phyloP scores from a whole-genome alignment of 2,113 vertebrate species.

The Apteryx mantelli region DNA sequence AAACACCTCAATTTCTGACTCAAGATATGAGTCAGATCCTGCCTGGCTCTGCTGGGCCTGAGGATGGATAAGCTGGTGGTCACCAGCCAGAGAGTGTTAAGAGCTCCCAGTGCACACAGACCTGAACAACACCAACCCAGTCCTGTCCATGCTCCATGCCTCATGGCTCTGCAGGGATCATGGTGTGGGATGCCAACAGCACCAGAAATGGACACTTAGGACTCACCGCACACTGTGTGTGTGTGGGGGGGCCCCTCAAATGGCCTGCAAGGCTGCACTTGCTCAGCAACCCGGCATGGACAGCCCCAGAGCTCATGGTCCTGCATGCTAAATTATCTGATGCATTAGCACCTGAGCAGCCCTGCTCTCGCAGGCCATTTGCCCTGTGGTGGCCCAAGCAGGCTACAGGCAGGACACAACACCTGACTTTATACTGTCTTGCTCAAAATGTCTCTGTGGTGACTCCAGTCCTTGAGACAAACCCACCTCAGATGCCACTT shows the following conservation, averaged over 20 bases:
- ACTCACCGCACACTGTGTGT: neutral
- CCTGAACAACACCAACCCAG: fast-evolving
- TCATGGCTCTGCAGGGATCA: fast-evolving
- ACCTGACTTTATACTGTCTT: neutral
- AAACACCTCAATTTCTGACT: neutral
- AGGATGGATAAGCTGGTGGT: neutral
- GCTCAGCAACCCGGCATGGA: too few species aligned
- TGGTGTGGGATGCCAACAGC: neutral
- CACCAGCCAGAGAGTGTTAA: fast-evolving
- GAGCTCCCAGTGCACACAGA: neutral
- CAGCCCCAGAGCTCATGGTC: too few species aligned
- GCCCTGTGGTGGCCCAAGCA: neutral
- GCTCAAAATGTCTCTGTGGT: neutral
- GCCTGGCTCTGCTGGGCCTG: neutral
- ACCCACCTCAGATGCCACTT: fast-evolving
- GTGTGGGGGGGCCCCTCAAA: neutral
- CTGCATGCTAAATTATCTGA: too few species aligned
- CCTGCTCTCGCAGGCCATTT: neutral
- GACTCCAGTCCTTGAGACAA: fast-evolving
- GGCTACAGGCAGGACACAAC: neutral
- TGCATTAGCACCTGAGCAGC: neutral
- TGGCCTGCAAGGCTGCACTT: neutral
- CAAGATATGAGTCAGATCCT: neutral
- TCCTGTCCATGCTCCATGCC: fast-evolving
- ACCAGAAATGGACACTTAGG: neutral